Conservation (phyloP, 2,113 vertebrate species). For the Macrotus californicus region DNA sequence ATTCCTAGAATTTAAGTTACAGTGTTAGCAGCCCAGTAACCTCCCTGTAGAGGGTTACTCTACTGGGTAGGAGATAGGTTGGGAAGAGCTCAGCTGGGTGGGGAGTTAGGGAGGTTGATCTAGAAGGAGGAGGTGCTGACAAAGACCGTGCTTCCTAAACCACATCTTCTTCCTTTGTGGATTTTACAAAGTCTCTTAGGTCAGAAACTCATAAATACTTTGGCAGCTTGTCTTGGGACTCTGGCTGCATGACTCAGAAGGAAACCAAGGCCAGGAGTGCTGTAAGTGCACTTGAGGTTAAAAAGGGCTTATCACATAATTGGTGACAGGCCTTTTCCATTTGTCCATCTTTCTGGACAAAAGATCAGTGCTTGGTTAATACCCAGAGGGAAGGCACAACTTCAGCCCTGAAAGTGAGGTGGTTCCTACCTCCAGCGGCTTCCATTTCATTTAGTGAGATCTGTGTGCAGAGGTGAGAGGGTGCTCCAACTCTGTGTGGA, state of each 20-base stretch:
- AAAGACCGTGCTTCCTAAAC: not conserved
- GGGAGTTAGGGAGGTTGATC: not conserved
- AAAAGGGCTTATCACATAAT: not conserved
- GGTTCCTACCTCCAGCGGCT: not conserved
- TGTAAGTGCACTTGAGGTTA: not conserved
- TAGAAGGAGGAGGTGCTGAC: not conserved
- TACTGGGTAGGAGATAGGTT: not conserved
- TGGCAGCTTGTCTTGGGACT: not conserved
- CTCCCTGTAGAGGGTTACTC: not conserved
- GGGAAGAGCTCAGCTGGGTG: not conserved
- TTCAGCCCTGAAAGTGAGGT: not conserved
- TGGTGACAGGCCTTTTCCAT: not conserved
- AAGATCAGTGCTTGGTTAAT: not conserved
- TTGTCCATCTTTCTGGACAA: not conserved
- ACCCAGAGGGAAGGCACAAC: not conserved
- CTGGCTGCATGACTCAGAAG: not conserved
- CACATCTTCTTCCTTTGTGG: not conserved
- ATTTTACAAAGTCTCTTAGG: not conserved
- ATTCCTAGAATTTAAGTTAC: not conserved
- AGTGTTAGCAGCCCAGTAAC: not conserved
- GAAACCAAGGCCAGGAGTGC: not conserved
- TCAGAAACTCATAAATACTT: constrained; percentile 10
- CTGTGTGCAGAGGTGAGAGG: rapidly evolving
- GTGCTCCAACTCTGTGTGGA: not conserved
- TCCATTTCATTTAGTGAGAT: not conserved